A percentile compares a stretch with the other conserved stretches of the same genome.
phyloP scores from a whole-genome alignment of 2,888 invertebrate species.

The Torymus aiolomorphi region DNA sequence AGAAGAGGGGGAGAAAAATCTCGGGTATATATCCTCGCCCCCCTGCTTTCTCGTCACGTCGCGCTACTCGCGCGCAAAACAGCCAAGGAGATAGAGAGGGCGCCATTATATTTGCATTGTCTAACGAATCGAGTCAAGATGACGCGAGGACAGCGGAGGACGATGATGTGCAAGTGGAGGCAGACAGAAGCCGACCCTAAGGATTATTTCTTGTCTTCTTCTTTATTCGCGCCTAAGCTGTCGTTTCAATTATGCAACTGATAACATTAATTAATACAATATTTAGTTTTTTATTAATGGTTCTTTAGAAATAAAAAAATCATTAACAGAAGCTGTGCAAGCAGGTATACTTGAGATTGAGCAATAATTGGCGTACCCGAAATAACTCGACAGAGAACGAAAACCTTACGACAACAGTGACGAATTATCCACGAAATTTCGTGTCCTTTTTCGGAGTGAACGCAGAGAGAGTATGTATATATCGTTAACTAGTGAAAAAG shows the following conservation, averaged over 20 bases:
- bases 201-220: slow-evolving; percentile 8
- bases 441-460: slow-evolving; percentile 1
- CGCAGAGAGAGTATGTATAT: slow-evolving; percentile 1
- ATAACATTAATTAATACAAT: no score
- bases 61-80: no score
- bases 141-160: not conserved
- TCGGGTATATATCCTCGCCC: no score
- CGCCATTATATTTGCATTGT: slow-evolving; percentile 35
- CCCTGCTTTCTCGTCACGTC: not conserved
- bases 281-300: no score
- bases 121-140: slow-evolving; percentile 27
- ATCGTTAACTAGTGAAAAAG: slow-evolving; percentile 33
- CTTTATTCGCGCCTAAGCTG: no score
- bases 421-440: slow-evolving; percentile 21
- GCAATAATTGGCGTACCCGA: no score
- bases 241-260: no score
- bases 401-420: slow-evolving; percentile 17
- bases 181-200: not conserved
- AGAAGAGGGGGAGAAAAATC: no score
- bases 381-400: not conserved
- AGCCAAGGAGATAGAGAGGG: not conserved
- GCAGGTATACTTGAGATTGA: no score
- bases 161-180: not conserved
- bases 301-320: no score
- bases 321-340: no score